Evolutionary conservation across 2,797 vertebrate species (phyloP).

Genomic region (Ibycter americanus): DNA sequence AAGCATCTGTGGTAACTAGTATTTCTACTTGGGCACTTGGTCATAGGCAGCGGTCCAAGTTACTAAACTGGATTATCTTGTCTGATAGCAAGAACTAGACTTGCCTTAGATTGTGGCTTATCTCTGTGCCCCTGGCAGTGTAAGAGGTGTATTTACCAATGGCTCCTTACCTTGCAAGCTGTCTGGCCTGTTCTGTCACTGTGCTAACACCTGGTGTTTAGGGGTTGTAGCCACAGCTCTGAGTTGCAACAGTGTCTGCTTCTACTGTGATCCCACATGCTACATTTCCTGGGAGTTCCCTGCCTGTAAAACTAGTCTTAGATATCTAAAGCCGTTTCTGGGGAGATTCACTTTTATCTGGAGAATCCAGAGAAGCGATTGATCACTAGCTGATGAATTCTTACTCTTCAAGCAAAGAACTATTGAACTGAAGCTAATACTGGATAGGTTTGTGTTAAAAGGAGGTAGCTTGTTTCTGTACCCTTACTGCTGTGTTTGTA

Average conservation of each 20-base stretch:
- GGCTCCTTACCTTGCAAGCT: background rate
- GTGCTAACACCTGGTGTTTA: background rate
- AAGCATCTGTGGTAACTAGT: background rate
- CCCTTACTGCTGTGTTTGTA: background rate
- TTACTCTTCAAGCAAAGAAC: background rate
- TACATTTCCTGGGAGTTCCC: rapidly evolving
- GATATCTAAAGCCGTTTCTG: background rate
- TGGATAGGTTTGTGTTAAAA: background rate
- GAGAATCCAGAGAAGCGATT: background rate
- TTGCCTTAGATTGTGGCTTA: background rate
- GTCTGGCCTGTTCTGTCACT: background rate
- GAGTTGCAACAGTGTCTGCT: background rate
- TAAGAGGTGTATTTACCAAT: rapidly evolving
- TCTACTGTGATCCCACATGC: background rate
- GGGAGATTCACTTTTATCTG: background rate
- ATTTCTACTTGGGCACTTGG: background rate
- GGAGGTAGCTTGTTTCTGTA: background rate
- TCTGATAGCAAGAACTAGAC: background rate
- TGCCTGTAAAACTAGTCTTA: background rate
- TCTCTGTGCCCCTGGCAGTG: background rate
- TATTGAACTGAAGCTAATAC: background rate
- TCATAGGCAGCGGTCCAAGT: background rate
- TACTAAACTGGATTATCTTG: background rate
- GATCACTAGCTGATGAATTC: background rate
- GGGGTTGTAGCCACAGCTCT: background rate